Percentiles rank a stretch among this genome's conserved stretches.
These are phyloP conservation scores for Glareola pratincola DNA, from an alignment of 2,113 vertebrate species.

Conservation along the genomic window DNA sequence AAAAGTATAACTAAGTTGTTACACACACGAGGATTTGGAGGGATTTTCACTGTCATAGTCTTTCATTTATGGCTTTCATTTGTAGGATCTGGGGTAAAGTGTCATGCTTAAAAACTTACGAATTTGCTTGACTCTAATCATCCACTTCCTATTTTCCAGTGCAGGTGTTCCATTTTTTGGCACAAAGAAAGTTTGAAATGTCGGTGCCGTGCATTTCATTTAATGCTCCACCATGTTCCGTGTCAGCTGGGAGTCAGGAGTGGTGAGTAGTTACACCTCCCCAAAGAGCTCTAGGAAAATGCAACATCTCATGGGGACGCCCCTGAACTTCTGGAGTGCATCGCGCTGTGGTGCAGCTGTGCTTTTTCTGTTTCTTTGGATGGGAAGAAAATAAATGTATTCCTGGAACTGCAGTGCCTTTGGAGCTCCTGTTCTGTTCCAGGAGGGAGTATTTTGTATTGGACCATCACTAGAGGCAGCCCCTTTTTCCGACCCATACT, in stretches of 20 bases:
- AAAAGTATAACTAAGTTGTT: slow-evolving; percentile 10
- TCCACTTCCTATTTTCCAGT: slow-evolving; percentile 11
- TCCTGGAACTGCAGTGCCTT: not conserved
- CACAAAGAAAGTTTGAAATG: not conserved
- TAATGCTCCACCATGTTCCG: not conserved
- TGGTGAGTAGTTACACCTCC: slow-evolving; percentile 21
- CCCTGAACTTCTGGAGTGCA: not conserved
- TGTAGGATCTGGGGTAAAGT: not conserved
- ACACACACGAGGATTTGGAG: not conserved
- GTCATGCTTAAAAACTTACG: not conserved
- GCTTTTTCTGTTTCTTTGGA: not conserved
- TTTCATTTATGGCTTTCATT: slow-evolving; percentile 8
- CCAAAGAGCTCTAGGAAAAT: slow-evolving; percentile 11
- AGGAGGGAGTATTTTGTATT: slow-evolving; percentile 11
- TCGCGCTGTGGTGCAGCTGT: not conserved
- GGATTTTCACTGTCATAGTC: not conserved
- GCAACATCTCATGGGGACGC: not conserved
- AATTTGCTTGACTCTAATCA: not conserved
- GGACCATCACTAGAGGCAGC: not conserved
- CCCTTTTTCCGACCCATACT: not conserved
- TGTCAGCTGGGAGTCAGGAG: not conserved
- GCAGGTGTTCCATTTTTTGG: slow-evolving; percentile 57
- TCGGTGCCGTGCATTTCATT: not conserved
- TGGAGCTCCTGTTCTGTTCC: slow-evolving; percentile 31
- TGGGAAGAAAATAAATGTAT: not conserved